Evolutionary conservation across 2,113 vertebrate species (phyloP), one percentile per base, ranked within the genome.

Genomic region (Brachypteracias leptosomus): DNA sequence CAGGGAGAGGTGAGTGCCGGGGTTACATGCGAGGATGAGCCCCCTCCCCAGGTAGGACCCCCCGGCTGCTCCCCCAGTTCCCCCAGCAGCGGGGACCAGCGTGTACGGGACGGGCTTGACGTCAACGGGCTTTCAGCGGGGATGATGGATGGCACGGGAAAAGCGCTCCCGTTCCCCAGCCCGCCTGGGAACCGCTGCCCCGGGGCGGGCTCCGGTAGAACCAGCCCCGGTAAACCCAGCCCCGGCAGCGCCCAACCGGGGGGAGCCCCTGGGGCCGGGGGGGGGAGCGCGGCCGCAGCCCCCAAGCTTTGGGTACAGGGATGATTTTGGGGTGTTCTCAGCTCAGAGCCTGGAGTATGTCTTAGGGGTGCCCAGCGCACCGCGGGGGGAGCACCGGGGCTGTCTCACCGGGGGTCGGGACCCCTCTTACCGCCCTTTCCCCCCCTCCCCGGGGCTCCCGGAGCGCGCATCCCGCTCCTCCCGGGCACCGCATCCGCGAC

Each of bases 101-200:
- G 54, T 5, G 75, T 61, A 68, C 26, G 86, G 95, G 95, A 94
- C 55, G 55, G 83, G 72, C 20, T 40, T 96, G 96, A 92, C 91
- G 96, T 94, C 95, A 95, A 83, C 4, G 8, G 54, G 91, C 91
- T 93, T 61, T 86, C 91, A 93, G 83, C 67, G 14, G 83, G 49
- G 63, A 73, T 96, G 96, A 96, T 84, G 95, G 95, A 95, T 95
- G 93, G 80, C 89, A 42, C 38, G 86, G 91, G 87, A 42, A 88
- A 85, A 81, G 54, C 36, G 78, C 71, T 93, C 52, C 94, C 62
- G 85, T 28, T 90, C 77, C 90, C 55, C 16, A 85, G 73, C 67
- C 31, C 26, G 84, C 22, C 90, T 82, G 94, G 92, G 92, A 29
- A 93, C 15, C 22, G 55, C 90, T 85, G 66, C 86, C 89, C 36